A percentile compares a stretch with the other conserved stretches of the same genome.
Evolutionary conservation across 2,797 vertebrate species (phyloP).

Genomic region (Masticophis lateralis): DNA sequence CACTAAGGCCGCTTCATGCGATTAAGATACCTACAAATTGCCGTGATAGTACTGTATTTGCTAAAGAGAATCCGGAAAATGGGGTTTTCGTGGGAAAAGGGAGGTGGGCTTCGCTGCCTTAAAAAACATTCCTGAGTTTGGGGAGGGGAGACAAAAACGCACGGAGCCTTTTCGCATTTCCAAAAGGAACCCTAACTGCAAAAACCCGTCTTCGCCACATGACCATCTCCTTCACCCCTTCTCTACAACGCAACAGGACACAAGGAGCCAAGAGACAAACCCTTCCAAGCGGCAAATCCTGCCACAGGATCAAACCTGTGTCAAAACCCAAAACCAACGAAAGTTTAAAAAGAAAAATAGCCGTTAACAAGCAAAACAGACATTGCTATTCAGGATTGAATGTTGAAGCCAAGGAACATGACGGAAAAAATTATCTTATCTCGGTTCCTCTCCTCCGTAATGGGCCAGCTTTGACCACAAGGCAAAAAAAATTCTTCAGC

Average conservation of each 20-base stretch:
- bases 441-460: not conserved
- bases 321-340: not conserved
- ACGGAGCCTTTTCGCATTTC: constrained; percentile 22
- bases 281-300: constrained; percentile 30
- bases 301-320: not conserved
- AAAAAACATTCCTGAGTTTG: constrained; percentile 72
- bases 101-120: constrained; percentile 63
- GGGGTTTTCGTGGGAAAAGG: constrained; percentile 15
- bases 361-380: not conserved
- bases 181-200: not conserved
- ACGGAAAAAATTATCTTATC: not conserved
- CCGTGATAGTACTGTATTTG: constrained; percentile 52
- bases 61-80: constrained; percentile 58
- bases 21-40: constrained; percentile 72
- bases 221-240: not conserved
- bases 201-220: not conserved
- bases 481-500: not conserved
- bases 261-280: not conserved
- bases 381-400: not conserved
- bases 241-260: not conserved
- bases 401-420: not conserved
- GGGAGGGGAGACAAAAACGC: constrained; percentile 49
- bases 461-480: not conserved
- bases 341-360: not conserved
- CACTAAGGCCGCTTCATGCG: constrained; percentile 84